Evolutionary conservation across 2,797 vertebrate species (phyloP).

Genomic region (Rhinogobio ventralis): DNA sequence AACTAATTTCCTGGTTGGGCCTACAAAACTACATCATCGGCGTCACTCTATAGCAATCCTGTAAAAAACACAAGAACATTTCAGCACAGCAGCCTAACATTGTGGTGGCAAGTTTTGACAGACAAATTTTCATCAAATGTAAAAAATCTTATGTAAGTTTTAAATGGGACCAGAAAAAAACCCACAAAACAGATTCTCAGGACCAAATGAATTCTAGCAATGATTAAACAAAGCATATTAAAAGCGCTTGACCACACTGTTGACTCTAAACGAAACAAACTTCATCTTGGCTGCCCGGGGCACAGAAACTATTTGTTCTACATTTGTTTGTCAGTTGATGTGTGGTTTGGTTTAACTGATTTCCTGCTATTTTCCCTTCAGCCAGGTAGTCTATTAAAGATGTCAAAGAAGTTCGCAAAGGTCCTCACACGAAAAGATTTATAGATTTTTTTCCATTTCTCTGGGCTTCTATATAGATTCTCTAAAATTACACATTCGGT

Average conservation of each 20-base stretch:
- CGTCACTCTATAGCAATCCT: background rate
- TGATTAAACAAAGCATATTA: conserved; percentile 14
- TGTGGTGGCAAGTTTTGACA: background rate
- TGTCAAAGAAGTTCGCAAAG: conserved; percentile 3
- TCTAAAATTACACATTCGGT: background rate
- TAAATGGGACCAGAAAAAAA: no score
- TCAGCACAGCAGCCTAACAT: background rate
- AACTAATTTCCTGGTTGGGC: background rate
- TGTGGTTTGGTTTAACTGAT: conserved; percentile 27
- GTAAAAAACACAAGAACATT: background rate
- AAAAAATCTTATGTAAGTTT: background rate
- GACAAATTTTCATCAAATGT: background rate
- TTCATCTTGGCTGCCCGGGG: background rate
- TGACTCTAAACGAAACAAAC: conserved; percentile 18
- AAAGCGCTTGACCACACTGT: background rate
- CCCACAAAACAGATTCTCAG: background rate
- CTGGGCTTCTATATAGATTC: background rate
- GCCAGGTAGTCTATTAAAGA: conserved; percentile 10
- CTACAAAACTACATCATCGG: background rate
- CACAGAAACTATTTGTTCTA: background rate
- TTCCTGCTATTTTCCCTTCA: conserved; percentile 7
- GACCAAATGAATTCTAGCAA: background rate
- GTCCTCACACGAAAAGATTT: conserved; percentile 6
- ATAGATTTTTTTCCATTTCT: background rate
- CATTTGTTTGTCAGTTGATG: conserved; percentile 25